Evolutionary conservation across 92 coral and sea anemone genomes (phyloP).

Genomic region (Actinostola sp.): DNA sequence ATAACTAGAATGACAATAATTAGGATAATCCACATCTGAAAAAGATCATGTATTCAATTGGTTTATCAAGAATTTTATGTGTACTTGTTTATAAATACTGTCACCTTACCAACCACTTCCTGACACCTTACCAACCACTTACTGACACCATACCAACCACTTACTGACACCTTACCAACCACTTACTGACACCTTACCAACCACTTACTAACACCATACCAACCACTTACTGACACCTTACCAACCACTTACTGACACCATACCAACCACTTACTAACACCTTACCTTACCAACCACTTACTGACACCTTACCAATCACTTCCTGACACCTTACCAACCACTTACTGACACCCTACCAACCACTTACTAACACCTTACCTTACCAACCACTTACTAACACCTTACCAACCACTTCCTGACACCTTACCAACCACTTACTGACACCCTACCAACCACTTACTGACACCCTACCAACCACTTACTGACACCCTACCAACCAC

Average conservation of each 20-base stretch:
- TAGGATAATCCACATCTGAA: conserved; percentile 91
- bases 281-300: no score
- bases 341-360: no score
- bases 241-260: not conserved
- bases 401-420: no score
- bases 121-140: not conserved
- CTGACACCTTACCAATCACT: no score
- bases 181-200: not conserved
- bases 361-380: no score
- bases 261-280: not conserved
- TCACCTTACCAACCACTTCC: not conserved
- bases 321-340: no score
- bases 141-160: not conserved
- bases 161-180: not conserved
- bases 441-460: no score
- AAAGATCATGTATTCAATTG: not conserved
- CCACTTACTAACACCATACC: not conserved
- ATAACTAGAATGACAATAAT: conserved; percentile 79
- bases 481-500: no score
- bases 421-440: no score
- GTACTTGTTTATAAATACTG: not conserved
- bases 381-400: no score
- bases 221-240: not conserved
- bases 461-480: no score
- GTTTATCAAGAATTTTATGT: not conserved